Evolutionary conservation across 1,140 invertebrate species (phyloP), one percentile per base, ranked within the genome.

Genomic region (Bombus pyrosoma): DNA sequence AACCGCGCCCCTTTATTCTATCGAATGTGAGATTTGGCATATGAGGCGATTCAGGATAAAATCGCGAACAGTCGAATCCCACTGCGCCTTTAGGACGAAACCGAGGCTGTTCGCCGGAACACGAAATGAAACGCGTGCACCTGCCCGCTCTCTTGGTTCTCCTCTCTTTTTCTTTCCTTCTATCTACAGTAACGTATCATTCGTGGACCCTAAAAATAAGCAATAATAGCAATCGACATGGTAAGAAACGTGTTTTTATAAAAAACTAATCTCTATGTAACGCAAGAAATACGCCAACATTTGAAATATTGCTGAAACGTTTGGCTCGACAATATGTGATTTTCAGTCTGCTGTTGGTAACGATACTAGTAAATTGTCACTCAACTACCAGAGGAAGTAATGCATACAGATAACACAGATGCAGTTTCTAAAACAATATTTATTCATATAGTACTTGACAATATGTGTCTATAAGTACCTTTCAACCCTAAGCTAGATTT

Each of bases 41-140:
- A 68, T 37, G 53, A 88, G 68, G 59, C 47, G 78, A 80, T 83
- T 57, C 79, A 69, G 74, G 62, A 87, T 75, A 87, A 89, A 87
- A 87, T 72, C 62, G 75, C 81, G 34, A 83, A 69, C n/a, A 78
- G n/a, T 76, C 79, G 53, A 84, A 81, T 57, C 76, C 37, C 75
- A 47, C 9, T 68, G 53, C 69, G 73, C 39, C 43, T 89, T 89
- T 87, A 68, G 77, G 76, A 84, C 78, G 68, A 83, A 90, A 84
- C 81, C 53, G 82, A 82, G 75, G 71, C 81, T 85, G 91, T 91
- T 89, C 85, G 89, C 81, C 88, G 87, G 83, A 90, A 93, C 92
- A 92, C 91, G 90, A 93, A 94, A 94, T 92, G 90, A 93, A 93
- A 93, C 91, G 92, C 86, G 88, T 93, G 92, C 93, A 94, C 93